Evolutionary conservation across 2,797 vertebrate species (phyloP).

Genomic region (Loris lydekkerianus): DNA sequence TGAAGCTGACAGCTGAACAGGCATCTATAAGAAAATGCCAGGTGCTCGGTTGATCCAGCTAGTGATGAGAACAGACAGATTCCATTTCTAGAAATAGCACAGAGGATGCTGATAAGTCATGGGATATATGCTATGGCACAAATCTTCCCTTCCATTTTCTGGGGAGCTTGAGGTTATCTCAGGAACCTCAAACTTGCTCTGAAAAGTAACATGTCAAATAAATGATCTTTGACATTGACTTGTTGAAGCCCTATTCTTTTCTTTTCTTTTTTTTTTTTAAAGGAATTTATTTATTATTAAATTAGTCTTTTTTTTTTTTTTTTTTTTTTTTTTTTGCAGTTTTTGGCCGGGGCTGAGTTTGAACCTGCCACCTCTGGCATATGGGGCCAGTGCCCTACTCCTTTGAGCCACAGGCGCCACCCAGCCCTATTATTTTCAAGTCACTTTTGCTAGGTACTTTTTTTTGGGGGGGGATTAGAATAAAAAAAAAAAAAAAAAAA

Average conservation of each 20-base stretch:
- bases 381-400: too few relatives aligned
- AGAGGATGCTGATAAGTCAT: slow-evolving; percentile 68
- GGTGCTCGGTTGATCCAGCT: slow-evolving; percentile 77
- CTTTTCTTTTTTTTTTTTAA: too few relatives aligned
- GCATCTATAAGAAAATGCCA: slow-evolving; percentile 78
- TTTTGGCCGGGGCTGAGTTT: too few relatives aligned
- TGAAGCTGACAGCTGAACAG: slow-evolving; percentile 80
- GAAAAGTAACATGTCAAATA: slow-evolving; percentile 51
- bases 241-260: slow-evolving; percentile 1
- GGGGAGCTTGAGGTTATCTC: not conserved
- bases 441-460: slow-evolving; percentile 24
- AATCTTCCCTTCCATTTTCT: slow-evolving; percentile 56
- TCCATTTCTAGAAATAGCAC: slow-evolving; percentile 80
- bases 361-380: too few relatives aligned
- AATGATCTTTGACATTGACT: slow-evolving; percentile 32
- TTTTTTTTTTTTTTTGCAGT: too few relatives aligned
- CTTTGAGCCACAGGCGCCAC: not conserved
- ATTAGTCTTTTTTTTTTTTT: too few relatives aligned
- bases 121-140: slow-evolving; percentile 27
- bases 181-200: slow-evolving; percentile 48
- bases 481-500: not conserved
- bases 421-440: slow-evolving; percentile 15
- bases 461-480: not conserved
- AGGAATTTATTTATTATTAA: too few relatives aligned
- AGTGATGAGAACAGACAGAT: slow-evolving; percentile 65